Conservation (phyloP, 2,888 invertebrate species). For the Scaptomyza polygonia region DNA sequence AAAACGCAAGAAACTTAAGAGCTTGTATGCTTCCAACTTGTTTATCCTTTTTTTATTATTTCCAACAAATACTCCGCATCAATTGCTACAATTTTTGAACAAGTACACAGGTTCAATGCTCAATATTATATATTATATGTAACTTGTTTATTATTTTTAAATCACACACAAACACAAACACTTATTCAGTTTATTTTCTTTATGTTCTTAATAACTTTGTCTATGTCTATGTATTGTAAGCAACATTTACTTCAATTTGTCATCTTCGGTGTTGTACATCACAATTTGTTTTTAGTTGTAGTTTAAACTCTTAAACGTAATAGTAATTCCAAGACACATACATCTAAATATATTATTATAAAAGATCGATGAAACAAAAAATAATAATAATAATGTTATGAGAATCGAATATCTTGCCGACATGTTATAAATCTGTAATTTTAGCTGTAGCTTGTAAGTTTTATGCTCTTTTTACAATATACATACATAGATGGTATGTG, state of each 20-base stretch:
- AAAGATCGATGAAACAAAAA: constrained; percentile 20
- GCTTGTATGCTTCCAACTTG: constrained; percentile 26
- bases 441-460: constrained; percentile 68
- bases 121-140: constrained; percentile 59
- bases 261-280: constrained; percentile 74
- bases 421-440: constrained; percentile 75
- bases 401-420: constrained; percentile 78
- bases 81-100: constrained; percentile 57
- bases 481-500: constrained; percentile 25
- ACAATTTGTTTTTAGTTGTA: constrained; percentile 76
- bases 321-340: constrained; percentile 44
- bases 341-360: constrained; percentile 27
- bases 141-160: constrained; percentile 65
- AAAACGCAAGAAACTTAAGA: constrained; percentile 32
- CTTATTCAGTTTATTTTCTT: not conserved
- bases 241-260: constrained; percentile 38
- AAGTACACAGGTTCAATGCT: constrained; percentile 60
- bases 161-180: constrained; percentile 9
- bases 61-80: constrained; percentile 63
- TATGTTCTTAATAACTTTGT: not conserved
- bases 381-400: constrained; percentile 21
- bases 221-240: constrained; percentile 13
- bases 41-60: constrained; percentile 22
- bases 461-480: constrained; percentile 72
- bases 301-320: constrained; percentile 45